Percentiles rank a stretch among this genome's conserved stretches.
Evolutionary conservation across 2,888 invertebrate species (phyloP).

Genomic region (Drepana falcataria): DNA sequence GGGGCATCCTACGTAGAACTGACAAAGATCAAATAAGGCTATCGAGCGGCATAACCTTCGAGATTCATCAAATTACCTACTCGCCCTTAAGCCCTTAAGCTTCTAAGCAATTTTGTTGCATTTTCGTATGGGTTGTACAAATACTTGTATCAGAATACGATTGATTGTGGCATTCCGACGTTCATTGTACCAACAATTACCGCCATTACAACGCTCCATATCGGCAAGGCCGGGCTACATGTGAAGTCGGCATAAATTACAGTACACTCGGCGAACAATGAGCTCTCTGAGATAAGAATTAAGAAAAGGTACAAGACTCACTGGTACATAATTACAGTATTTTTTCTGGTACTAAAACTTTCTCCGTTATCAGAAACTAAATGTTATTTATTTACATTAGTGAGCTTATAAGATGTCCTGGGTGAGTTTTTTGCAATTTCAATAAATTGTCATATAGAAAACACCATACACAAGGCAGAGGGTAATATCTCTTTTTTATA

Average conservation of each 20-base stretch:
- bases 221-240: conserved; percentile 60
- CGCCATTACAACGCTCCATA: conserved; percentile 64
- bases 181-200: conserved; percentile 60
- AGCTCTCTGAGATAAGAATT: background rate
- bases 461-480: no score
- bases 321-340: no score
- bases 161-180: conserved; percentile 61
- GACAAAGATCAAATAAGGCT: background rate
- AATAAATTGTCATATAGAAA: no score
- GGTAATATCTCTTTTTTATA: no score
- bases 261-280: conserved; percentile 21
- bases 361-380: no score
- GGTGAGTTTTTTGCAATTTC: no score
- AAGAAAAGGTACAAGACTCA: no score
- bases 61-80: background rate
- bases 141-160: conserved; percentile 30
- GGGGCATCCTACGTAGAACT: no score
- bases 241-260: conserved; percentile 53
- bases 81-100: background rate
- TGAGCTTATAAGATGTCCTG: no score
- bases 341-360: no score
- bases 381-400: no score
- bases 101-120: background rate
- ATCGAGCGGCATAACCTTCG: background rate
- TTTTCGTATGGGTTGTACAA: conserved; percentile 6